Base-by-base conservation (phyloP, 2,797 vertebrate species). In the Nothura maculosa region DNA sequence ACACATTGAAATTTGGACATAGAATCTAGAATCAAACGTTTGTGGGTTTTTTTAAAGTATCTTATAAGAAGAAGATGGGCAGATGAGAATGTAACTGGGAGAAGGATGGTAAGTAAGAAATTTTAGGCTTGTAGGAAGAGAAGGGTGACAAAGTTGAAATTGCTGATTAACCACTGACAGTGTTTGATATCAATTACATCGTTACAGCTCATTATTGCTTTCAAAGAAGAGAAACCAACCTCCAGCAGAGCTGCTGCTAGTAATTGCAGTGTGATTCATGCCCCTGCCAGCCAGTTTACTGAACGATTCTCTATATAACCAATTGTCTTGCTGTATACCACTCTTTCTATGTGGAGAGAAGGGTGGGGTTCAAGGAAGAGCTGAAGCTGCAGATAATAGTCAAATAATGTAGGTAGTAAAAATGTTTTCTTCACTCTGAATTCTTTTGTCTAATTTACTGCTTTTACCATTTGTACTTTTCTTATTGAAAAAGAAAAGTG, bases 341-440 rank as follows among this genome's bases (percentile, higher is more conserved):
- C 8, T 13, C 60, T 90, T 66, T 81, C 72, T 32, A 21, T 0
- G 0, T 36, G 24, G 45, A 68, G 43, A 60, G 61, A 74, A 75
- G n/a, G 22, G 24, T 45, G 50, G n/a, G 0, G 0, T 64, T 80
- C 2, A 0, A 1, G 15, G 4, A 63, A 67, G 15, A 54, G 20
- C 27, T 80, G 36, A 67, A 68, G 13, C 58, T 92, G 22, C 8
- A 78, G 3, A 7, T 78, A 24, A n/a, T 12, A 48, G 27, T 70
- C 16, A 21, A 82, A 27, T 70, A 64, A 45, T 15, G 24, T 3
- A 42, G 6, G 21, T 3, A 40, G n/a, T 67, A 16, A 8, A 88
- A 90, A 72, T 73, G 15, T 30, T 90, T 90, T 66, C 30, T 80
- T 57, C 61, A 22, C 19, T 83, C 85, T 6, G 22, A 83, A 43